phyloP scores from a whole-genome alignment of 2,888 invertebrate species.

The Syritta pipiens region DNA sequence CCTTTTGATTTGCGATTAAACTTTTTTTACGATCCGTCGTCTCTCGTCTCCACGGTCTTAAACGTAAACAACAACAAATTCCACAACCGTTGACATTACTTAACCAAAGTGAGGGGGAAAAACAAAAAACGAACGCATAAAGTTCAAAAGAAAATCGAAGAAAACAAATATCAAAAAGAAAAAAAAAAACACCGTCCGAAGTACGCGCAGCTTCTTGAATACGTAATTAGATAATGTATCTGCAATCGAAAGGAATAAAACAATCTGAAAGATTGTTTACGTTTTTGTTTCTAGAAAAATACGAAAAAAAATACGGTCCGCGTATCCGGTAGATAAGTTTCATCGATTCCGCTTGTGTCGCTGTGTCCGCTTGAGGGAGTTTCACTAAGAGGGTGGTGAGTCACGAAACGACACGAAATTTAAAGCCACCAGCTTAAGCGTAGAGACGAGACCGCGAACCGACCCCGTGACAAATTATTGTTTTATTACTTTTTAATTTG shows the following conservation, averaged over 20 bases:
- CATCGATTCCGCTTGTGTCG: slow-evolving; percentile 36
- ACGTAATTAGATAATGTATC: slow-evolving; percentile 53
- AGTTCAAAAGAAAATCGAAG: slow-evolving; percentile 1
- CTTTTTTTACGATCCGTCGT: slow-evolving; percentile 16
- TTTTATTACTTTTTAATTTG: no score
- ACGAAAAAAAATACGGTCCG: slow-evolving; percentile 10
- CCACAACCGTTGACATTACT: slow-evolving; percentile 18
- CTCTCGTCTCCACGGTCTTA: background rate
- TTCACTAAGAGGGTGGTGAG: slow-evolving; percentile 27
- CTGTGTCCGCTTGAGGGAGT: slow-evolving; percentile 9
- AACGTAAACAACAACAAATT: background rate
- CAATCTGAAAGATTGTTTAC: slow-evolving; percentile 46
- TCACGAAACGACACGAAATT: slow-evolving; percentile 6
- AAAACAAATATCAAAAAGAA: slow-evolving; percentile 8
- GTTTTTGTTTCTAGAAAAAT: slow-evolving; percentile 43
- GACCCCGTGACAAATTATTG: no score
- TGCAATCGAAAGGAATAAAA: slow-evolving; percentile 28
- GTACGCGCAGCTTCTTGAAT: slow-evolving; percentile 51
- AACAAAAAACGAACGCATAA: background rate
- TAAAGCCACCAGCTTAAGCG: no score
- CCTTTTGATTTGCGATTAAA: slow-evolving; percentile 68
- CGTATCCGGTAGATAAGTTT: slow-evolving; percentile 35
- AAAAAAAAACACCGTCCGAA: slow-evolving; percentile 34
- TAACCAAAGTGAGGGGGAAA: background rate
- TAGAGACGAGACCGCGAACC: no score